Conservation (phyloP, 2,113 vertebrate species). For the Dendropsophus ebraccatus region DNA sequence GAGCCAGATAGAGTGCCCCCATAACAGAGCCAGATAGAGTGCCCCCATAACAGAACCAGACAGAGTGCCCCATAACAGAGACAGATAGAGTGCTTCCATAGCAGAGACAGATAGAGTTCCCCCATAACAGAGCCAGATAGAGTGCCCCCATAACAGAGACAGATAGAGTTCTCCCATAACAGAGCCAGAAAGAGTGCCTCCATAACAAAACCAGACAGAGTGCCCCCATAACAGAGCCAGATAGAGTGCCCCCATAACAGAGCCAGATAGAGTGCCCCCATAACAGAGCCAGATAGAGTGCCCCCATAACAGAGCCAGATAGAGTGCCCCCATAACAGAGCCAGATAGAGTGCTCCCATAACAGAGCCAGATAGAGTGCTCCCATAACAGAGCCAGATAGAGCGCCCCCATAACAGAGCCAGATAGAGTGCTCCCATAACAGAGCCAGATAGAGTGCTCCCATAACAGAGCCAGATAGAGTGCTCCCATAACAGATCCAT, state of each 20-base stretch:
- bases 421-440: too few relatives aligned
- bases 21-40: too few relatives aligned
- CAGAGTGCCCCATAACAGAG: not conserved
- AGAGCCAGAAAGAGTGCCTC: not conserved
- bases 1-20: too few relatives aligned
- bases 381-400: too few relatives aligned
- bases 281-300: not conserved
- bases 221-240: too few relatives aligned
- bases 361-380: too few relatives aligned
- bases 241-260: too few relatives aligned
- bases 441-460: too few relatives aligned
- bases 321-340: too few relatives aligned
- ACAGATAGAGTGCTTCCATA: not conserved
- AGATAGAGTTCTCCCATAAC: not conserved
- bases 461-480: too few relatives aligned
- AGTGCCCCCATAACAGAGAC: not conserved
- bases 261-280: not conserved
- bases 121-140: not conserved
- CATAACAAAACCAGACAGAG: not conserved
- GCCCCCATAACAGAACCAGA: not conserved
- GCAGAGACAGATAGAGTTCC: not conserved
- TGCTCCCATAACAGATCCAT: too few relatives aligned
- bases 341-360: not conserved
- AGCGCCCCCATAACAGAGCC: too few relatives aligned
- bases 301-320: not conserved